Conservation (phyloP, 2,888 invertebrate genomes). For the Napeogenes sylphis region DNA sequence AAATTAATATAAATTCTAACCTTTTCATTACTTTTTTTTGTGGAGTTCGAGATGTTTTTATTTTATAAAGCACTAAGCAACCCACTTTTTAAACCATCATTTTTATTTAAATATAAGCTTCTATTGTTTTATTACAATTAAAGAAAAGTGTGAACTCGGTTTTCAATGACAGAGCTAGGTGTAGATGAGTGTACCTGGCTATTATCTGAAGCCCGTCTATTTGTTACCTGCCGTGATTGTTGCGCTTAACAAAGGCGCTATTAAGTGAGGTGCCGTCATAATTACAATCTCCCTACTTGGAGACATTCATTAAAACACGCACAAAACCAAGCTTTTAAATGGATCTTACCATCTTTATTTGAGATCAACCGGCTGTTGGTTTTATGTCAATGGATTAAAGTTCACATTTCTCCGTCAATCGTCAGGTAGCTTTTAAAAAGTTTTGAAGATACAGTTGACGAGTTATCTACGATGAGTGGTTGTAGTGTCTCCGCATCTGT, state of each 20-base stretch:
- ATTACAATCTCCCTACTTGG: conserved; percentile 21
- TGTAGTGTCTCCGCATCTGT: no score
- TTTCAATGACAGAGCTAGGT: conserved; percentile 5
- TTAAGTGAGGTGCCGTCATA: conserved; percentile 25
- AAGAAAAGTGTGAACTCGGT: conserved; percentile 4
- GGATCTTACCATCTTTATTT: conserved; percentile 9
- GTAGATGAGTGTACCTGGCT: conserved; percentile 2
- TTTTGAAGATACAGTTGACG: neutral
- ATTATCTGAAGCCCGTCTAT: conserved; percentile 6
- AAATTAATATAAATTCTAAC: neutral
- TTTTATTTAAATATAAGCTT: conserved; percentile 3
- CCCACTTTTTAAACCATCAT: neutral
- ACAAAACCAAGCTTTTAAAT: conserved; percentile 25
- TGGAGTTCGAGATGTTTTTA: neutral
- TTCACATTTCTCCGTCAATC: neutral
- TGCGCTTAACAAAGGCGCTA: conserved; percentile 19
- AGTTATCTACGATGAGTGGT: neutral
- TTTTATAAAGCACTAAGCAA: neutral
- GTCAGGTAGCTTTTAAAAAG: neutral
- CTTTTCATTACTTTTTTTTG: neutral
- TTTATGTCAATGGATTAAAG: neutral
- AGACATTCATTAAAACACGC: conserved; percentile 29
- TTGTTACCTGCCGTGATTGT: conserved; percentile 4
- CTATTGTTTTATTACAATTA: neutral
- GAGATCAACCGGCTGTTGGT: neutral